Conservation (phyloP, 2,797 vertebrate genomes). For the Gallinago nigripennis region DNA sequence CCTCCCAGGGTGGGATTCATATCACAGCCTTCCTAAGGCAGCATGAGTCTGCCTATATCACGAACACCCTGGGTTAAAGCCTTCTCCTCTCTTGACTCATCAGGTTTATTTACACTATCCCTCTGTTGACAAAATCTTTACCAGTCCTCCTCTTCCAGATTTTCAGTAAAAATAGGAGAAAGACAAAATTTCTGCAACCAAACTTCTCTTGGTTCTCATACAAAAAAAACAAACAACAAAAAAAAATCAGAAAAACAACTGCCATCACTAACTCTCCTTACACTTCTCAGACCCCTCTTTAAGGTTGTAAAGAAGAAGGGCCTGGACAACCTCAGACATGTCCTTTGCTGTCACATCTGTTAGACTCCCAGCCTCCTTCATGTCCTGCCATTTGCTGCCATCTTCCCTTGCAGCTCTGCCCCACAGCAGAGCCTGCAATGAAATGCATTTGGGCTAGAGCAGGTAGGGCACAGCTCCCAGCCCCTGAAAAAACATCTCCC, state of each 20-base stretch:
- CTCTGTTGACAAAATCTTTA: not conserved
- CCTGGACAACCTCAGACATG: not conserved
- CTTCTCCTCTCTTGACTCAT: not conserved
- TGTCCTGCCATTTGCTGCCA: not conserved
- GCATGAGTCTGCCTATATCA: not conserved
- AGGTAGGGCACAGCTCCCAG: constrained; percentile 22
- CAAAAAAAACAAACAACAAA: no score
- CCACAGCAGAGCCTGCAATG: accelerated
- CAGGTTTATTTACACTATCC: not conserved
- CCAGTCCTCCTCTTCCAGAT: not conserved
- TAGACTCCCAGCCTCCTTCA: accelerated
- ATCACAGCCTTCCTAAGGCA: not conserved
- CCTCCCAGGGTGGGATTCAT: not conserved
- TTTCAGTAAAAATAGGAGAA: not conserved
- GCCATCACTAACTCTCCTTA: not conserved
- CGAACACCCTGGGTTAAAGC: not conserved
- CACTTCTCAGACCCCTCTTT: not conserved
- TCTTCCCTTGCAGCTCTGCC: not conserved
- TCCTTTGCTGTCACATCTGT: not conserved
- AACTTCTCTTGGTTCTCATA: not conserved
- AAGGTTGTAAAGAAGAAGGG: not conserved
- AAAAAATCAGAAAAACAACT: not conserved
- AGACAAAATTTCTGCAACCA: not conserved
- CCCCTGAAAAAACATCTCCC: constrained; percentile 32
- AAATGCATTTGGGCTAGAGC: not conserved